A percentile compares a stretch with the other conserved stretches of the same genome.
phyloP scores from a whole-genome alignment of 2,113 vertebrate species.

The Pleuronectes platessa region DNA sequence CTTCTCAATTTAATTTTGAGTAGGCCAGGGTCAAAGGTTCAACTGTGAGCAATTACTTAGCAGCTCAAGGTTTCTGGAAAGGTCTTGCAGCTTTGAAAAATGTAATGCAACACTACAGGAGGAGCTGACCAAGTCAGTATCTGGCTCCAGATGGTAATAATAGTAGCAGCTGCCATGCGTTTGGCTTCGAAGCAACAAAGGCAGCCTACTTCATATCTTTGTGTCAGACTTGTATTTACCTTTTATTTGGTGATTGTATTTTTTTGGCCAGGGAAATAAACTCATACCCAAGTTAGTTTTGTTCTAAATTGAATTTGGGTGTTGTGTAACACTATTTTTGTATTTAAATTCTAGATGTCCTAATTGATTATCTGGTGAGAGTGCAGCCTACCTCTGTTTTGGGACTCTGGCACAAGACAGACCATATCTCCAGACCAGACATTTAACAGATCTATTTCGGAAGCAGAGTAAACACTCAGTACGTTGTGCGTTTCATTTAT shows the following conservation, averaged over 20 bases:
- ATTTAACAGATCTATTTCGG: constrained; percentile 4
- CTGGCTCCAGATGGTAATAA: constrained; percentile 69
- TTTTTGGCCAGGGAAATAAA: constrained; percentile 5
- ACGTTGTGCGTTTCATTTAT: background rate
- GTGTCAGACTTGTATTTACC: background rate
- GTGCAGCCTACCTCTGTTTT: background rate
- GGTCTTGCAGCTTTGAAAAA: constrained; percentile 56
- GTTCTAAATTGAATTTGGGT: constrained; percentile 6
- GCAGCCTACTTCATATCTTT: constrained; percentile 20
- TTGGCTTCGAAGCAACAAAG: constrained; percentile 40
- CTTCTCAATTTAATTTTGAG: constrained; percentile 41
- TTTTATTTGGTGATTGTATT: constrained; percentile 17
- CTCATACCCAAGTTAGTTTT: background rate
- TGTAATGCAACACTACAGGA: constrained; percentile 63
- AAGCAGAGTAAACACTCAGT: background rate
- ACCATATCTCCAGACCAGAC: constrained; percentile 25
- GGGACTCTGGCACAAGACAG: constrained; percentile 16
- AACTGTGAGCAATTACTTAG: constrained; percentile 63
- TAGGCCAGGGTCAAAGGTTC: constrained; percentile 53
- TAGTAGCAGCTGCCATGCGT: constrained; percentile 66
- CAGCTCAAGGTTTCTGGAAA: constrained; percentile 58
- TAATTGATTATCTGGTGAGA: constrained; percentile 11
- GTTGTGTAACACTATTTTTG: background rate
- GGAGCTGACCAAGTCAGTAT: constrained; percentile 62
- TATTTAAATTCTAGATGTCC: constrained; percentile 11